Evolutionary conservation across 2,888 invertebrate species (phyloP), one percentile per base, ranked within the genome.

Genomic region (Crepidodera aurea): DNA sequence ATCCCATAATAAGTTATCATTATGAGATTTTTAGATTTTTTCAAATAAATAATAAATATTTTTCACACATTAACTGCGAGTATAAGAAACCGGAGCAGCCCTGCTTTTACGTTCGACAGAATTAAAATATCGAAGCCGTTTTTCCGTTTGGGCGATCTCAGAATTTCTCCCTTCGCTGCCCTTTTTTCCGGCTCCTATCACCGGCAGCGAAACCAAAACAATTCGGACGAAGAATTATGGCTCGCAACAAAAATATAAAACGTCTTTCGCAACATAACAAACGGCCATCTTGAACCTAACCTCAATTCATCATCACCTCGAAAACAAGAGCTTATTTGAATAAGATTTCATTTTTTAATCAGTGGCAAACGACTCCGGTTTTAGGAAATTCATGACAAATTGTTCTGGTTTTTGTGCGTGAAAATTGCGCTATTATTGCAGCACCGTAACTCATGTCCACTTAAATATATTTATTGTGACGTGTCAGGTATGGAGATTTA

Each of bases 301-400:
- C 75, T 70, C 71, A 67, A 76, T 76, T 69, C 72, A 73, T 76
- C 76, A 76, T 68, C 70, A 63, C 68, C 60, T 64, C 59, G 66
- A 68, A 71, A 72, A 72, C 70, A 69, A 54, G 64, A 60, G 64
- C 70, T 71, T 71, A 73, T 74, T 73, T 74, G 71, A 74, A 74
- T 73, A 71, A 73, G 69, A 71, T 69, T 65, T 44, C 68, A 69
- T 69, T 69, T 68, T 67, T 68, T 39, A 60, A 60, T 60, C 60
- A 48, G 22, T 25, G 10, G 29, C 39, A 42, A 37, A 18, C 42
- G 32, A 8, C 50, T 29, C 29, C 50, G 50, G 40, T 50, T 60
- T 55, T 40, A 42, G 34, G 51, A 61, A 55, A 55, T 59, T 37
- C 55, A 51, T 63, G 63, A 59, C 55, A 59, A 63, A 63, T 59